phyloP scores from a whole-genome alignment of 2,113 vertebrate genomes.

The Corydoras maculifer region DNA sequence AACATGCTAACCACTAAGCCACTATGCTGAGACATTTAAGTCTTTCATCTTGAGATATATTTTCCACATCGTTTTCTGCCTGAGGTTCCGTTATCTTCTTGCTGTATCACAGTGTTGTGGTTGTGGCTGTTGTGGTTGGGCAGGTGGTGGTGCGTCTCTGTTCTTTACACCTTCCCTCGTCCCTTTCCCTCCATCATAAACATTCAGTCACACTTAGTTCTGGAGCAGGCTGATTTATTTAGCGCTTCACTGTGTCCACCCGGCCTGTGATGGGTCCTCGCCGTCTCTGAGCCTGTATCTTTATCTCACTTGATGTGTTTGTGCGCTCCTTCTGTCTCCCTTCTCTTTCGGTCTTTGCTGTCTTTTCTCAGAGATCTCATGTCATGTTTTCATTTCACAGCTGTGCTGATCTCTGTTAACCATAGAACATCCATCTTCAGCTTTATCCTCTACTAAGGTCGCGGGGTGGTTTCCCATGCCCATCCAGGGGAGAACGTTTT shows the following conservation, averaged over 20 bases:
- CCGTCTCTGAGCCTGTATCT: slow-evolving; percentile 49
- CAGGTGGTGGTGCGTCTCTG: not conserved
- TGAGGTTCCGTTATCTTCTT: not conserved
- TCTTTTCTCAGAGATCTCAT: no score
- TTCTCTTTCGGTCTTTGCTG: not conserved
- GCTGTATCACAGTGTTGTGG: not conserved
- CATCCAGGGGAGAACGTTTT: no score
- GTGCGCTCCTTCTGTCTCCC: slow-evolving; percentile 26
- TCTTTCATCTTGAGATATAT: not conserved
- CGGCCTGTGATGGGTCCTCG: slow-evolving; percentile 48
- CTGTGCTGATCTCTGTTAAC: no score
- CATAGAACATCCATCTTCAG: no score
- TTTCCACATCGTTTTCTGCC: not conserved
- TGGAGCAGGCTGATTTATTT: slow-evolving; percentile 55
- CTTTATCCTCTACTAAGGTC: no score
- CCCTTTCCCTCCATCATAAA: slow-evolving; percentile 43
- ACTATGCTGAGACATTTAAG: no score
- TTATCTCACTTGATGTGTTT: slow-evolving; percentile 37
- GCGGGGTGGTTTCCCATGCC: no score
- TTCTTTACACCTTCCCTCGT: not conserved
- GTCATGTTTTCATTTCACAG: no score
- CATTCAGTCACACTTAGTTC: slow-evolving; percentile 55
- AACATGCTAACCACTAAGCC: no score
- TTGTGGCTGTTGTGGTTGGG: not conserved
- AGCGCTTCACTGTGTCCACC: slow-evolving; percentile 38